These are phyloP conservation scores for Diachrysia chrysitis DNA, from an alignment of 2,888 invertebrate species.

Conservation along the genomic window DNA sequence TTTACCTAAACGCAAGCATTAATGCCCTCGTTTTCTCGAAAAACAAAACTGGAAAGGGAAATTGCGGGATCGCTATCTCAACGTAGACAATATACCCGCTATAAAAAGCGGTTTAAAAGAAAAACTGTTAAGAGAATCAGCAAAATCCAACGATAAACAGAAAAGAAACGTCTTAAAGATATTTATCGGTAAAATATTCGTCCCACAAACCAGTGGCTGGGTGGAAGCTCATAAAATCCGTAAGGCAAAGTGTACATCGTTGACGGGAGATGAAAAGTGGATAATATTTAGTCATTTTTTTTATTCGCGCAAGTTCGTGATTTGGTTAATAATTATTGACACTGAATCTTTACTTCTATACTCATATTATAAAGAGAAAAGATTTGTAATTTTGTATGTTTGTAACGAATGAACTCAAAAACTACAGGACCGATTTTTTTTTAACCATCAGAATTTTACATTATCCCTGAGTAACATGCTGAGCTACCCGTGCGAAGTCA, in stretches of 20 bases:
- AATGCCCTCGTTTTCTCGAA: conserved; percentile 41
- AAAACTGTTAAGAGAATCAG: conserved; percentile 84
- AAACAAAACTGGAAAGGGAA: conserved; percentile 38
- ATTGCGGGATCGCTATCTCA: conserved; percentile 53
- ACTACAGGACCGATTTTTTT: no score
- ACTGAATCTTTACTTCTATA: no score
- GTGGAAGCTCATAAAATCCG: conserved; percentile 77
- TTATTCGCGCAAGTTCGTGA: no score
- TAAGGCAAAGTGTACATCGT: conserved; percentile 40
- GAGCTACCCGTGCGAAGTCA: no score
- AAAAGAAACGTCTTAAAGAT: conserved; percentile 82
- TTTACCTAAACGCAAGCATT: conserved; percentile 50
- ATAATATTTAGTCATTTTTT: conserved; percentile 8
- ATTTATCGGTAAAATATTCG: conserved; percentile 86
- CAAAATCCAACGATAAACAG: conserved; percentile 84
- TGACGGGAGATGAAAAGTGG: neutral
- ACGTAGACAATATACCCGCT: conserved; percentile 54
- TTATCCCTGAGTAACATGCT: no score
- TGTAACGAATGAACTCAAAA: no score
- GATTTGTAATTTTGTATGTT: no score
- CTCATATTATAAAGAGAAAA: no score
- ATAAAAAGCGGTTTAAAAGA: conserved; percentile 79
- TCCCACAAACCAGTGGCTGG: conserved; percentile 71
- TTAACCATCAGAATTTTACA: no score
- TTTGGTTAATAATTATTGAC: no score